phyloP scores from a whole-genome alignment of 1,140 invertebrate genomes.

The Drosophila navojoa region DNA sequence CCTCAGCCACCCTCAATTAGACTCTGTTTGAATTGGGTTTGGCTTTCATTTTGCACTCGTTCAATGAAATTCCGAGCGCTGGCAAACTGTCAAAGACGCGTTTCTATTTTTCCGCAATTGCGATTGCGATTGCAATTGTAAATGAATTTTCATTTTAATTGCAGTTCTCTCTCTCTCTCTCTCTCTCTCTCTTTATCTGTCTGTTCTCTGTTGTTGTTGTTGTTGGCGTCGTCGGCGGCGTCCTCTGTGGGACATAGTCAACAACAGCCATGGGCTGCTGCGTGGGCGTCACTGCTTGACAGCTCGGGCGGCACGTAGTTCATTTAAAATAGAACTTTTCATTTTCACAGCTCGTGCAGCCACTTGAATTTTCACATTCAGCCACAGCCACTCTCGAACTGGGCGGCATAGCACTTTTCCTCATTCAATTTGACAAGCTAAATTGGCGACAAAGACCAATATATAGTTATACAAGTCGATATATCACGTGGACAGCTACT shows the following conservation, averaged over 20 bases:
- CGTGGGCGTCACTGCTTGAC: slow-evolving; percentile 37
- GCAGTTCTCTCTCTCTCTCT: not conserved
- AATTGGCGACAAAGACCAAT: no score
- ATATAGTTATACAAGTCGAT: no score
- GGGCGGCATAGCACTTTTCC: not conserved
- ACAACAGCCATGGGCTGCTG: not conserved
- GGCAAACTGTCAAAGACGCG: slow-evolving; percentile 67
- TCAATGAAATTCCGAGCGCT: slow-evolving; percentile 29
- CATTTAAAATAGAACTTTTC: slow-evolving; percentile 43
- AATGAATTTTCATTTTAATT: slow-evolving; percentile 47
- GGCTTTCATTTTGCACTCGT: slow-evolving; percentile 11
- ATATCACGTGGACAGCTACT: no score
- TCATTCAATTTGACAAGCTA: no score
- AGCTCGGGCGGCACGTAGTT: slow-evolving; percentile 37
- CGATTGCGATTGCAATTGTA: slow-evolving; percentile 10
- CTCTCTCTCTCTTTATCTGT: not conserved
- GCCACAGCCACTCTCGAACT: slow-evolving; percentile 22
- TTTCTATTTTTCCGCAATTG: slow-evolving; percentile 44
- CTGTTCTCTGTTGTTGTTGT: not conserved
- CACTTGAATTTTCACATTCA: slow-evolving; percentile 32
- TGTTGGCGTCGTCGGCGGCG: no score
- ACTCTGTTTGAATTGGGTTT: slow-evolving; percentile 17
- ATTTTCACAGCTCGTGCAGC: slow-evolving; percentile 36
- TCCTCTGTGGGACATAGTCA: slow-evolving; percentile 6
- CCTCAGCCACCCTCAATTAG: slow-evolving; percentile 10